phyloP scores from a whole-genome alignment of 2,888 invertebrate species.

The Liopterus haemorrhoidalis region DNA sequence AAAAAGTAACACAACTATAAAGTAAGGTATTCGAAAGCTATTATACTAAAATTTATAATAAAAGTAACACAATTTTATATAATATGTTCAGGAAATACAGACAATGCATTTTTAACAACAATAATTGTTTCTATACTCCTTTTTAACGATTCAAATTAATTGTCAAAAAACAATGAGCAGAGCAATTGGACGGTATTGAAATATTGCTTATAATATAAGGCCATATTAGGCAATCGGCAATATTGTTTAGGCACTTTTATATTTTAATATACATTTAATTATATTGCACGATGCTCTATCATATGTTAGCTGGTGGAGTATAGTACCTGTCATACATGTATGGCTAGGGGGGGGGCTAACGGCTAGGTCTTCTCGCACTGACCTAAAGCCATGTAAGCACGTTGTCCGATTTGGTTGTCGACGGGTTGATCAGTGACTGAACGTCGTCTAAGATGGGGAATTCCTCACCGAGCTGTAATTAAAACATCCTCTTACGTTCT shows the following conservation, averaged over 20 bases:
- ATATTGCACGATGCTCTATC: conserved; percentile 20
- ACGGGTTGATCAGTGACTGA: conserved; percentile 82
- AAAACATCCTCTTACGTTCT: conserved; percentile 25
- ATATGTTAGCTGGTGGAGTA: conserved; percentile 24
- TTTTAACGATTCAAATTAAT: too few relatives aligned
- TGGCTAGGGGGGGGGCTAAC: conserved; percentile 21
- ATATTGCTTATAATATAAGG: too few relatives aligned
- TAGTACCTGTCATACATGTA: conserved; percentile 27
- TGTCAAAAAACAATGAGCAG: too few relatives aligned
- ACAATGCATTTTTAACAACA: conserved; percentile 25
- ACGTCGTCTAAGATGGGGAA: conserved; percentile 81
- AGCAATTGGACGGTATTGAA: too few relatives aligned
- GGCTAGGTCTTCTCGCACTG: conserved; percentile 24
- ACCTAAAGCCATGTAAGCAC: conserved; percentile 78
- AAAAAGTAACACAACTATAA: conserved; percentile 7
- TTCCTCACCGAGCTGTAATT: conserved; percentile 70
- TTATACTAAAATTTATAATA: conserved; percentile 7
- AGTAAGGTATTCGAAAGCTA: background rate
- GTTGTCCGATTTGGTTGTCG: conserved; percentile 79
- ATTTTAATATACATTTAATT: too few relatives aligned
- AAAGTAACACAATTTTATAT: conserved; percentile 22
- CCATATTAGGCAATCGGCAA: too few relatives aligned
- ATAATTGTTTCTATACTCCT: conserved; percentile 10
- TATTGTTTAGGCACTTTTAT: too few relatives aligned
- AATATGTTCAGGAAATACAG: conserved; percentile 22